Conservation (phyloP, 2,113 vertebrate genomes). For the Oceanodroma tethys region DNA sequence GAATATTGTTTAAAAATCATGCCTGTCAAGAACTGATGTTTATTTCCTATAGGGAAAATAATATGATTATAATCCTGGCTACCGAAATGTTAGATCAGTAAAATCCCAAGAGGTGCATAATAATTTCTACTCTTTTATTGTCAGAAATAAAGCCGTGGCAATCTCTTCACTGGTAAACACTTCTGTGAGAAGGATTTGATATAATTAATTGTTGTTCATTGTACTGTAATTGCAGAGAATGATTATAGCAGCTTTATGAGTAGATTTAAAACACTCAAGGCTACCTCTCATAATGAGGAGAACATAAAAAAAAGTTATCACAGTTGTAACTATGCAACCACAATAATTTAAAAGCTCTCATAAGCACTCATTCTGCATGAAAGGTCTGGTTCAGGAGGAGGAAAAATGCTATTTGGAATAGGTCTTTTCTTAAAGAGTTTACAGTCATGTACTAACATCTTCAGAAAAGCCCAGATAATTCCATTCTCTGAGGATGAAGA, state of each 20-base stretch:
- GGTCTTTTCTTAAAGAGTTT: not conserved
- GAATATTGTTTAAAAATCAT: not conserved
- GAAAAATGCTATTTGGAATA: not conserved
- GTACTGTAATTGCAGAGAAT: not conserved
- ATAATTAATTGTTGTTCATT: slow-evolving; percentile 7
- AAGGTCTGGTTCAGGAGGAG: not conserved
- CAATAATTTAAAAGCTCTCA: not conserved
- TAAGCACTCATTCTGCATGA: not conserved
- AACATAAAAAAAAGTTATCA: not conserved
- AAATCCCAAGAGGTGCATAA: not conserved
- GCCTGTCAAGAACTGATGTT: not conserved
- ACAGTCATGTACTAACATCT: not conserved
- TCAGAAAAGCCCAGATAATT: not conserved
- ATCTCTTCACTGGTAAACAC: not conserved
- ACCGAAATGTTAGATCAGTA: not conserved
- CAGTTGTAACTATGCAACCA: not conserved
- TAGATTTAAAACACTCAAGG: not conserved
- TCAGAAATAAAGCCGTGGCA: not conserved
- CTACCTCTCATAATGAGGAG: not conserved
- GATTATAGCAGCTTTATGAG: not conserved
- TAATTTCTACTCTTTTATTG: not conserved
- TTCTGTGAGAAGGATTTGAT: not conserved
- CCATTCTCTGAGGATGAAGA: not conserved
- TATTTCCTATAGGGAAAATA: not conserved
- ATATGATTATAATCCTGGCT: not conserved